Percentiles rank a stretch among this genome's conserved stretches.
These are phyloP conservation scores for Meandrusa payeni DNA, from an alignment of 2,888 invertebrate species.

Conservation along the genomic window DNA sequence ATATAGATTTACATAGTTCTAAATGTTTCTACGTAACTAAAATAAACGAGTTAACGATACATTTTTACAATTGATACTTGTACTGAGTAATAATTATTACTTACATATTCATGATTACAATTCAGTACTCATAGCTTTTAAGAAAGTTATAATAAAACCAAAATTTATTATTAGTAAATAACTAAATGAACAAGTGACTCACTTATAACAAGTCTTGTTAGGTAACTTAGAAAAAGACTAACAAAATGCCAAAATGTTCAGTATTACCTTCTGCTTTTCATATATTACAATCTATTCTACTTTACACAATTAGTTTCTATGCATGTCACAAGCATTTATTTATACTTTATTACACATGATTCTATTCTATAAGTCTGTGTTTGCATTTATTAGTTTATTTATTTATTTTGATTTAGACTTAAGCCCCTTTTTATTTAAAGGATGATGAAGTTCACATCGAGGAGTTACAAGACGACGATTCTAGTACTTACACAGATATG, in stretches of 20 bases:
- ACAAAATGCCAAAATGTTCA: neutral
- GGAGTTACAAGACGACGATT: slow-evolving; percentile 73
- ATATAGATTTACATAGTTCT: too few relatives aligned
- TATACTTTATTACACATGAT: slow-evolving; percentile 25
- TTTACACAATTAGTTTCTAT: neutral
- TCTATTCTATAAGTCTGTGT: slow-evolving; percentile 53
- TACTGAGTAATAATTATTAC: too few relatives aligned
- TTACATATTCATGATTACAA: too few relatives aligned
- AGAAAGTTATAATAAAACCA: neutral
- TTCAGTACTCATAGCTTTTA: too few relatives aligned
- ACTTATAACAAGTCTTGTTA: too few relatives aligned
- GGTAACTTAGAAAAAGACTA: too few relatives aligned
- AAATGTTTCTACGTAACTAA: too few relatives aligned
- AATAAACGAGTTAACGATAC: too few relatives aligned
- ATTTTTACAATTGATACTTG: too few relatives aligned
- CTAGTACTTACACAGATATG: slow-evolving; percentile 69
- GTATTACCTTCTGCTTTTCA: neutral
- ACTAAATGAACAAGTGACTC: too few relatives aligned
- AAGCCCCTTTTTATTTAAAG: slow-evolving; percentile 77
- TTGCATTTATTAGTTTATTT: slow-evolving; percentile 65
- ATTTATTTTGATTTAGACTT: slow-evolving; percentile 61
- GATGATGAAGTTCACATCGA: slow-evolving; percentile 76
- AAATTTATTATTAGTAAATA: neutral
- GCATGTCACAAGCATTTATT: slow-evolving; percentile 20
- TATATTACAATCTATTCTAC: neutral